Percentiles rank a stretch among this genome's conserved stretches.
phyloP scores from a whole-genome alignment of 2,113 vertebrate species.

The Leucoraja erinaceus region DNA sequence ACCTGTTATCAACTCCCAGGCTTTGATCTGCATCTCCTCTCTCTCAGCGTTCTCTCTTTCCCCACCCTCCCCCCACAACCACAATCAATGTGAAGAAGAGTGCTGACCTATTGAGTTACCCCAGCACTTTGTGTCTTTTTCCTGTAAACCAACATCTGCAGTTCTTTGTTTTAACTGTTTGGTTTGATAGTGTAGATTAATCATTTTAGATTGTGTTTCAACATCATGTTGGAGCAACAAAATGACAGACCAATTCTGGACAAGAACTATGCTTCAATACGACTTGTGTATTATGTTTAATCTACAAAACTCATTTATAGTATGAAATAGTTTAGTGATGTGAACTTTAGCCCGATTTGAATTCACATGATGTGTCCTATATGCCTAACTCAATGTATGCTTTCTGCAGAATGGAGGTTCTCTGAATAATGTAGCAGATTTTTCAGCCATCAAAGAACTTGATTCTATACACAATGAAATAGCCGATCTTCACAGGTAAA shows the following conservation, averaged over 20 bases:
- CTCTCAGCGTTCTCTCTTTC: too few species aligned
- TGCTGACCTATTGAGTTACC: too few species aligned
- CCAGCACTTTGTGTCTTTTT: too few species aligned
- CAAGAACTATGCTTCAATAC: not conserved
- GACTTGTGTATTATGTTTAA: not conserved
- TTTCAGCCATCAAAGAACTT: constrained; percentile 97
- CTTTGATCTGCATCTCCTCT: too few species aligned
- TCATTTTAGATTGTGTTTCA: not conserved
- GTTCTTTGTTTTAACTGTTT: not conserved
- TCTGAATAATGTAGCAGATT: constrained; percentile 77
- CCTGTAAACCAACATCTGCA: too few species aligned
- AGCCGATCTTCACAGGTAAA: constrained; percentile 86
- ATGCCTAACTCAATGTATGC: constrained; percentile 31
- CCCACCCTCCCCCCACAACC: too few species aligned
- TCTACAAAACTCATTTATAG: not conserved
- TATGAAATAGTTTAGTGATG: not conserved
- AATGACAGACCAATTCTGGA: not conserved
- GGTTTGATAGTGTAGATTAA: not conserved
- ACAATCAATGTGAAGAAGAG: too few species aligned
- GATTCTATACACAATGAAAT: constrained; percentile 96
- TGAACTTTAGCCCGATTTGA: not conserved
- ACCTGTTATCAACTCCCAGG: too few species aligned
- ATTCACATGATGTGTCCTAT: not conserved
- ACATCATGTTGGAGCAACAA: not conserved
- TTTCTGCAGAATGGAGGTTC: constrained; percentile 64